Base-by-base conservation (phyloP, 2,888 invertebrate species). In the Tipula vernalis region DNA sequence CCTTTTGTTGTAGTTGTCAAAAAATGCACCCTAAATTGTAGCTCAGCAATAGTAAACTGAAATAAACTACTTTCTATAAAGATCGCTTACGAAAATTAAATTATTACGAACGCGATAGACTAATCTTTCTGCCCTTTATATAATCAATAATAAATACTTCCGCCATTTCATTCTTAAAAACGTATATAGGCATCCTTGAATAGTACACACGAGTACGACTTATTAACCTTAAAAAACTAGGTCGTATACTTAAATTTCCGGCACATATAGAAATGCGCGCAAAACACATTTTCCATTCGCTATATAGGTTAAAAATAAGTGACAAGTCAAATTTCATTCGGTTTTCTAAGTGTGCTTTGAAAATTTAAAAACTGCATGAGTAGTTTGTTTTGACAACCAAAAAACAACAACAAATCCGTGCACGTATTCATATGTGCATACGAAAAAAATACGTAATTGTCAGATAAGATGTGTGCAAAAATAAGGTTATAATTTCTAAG, bases 1-100 rank as follows among this genome's bases (percentile, higher is more conserved):
- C 90, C 90, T 87, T 6, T 44, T 44, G 44, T 44, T 39, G 39
- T 39, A 39, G 5, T 39, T 39, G 39, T 39, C 39, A 39, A 39
- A 39, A 39, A 39, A 39, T 39, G 6, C 6, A 39, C 3, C 6
- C 6, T 39, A 39, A 6, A 6, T 6, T 39, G 39, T 39, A 39
- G 2, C 28, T 28, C 28, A 28, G 2, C 28, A 28, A 28, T 0
- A 28, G 28, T 28, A 2, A 28, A n/a, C n/a, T n/a, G 1, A 28
- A 28, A 28, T 28, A 2, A 28, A 2, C 28, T 28, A n/a, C n/a
- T n/a, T n/a, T 2, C 0, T 28, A 28, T 28, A 0, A 28, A 39
- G 6, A 6, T 39, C 39, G 39, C 6, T 39, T 39, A n/a, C 3
- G 5, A 39, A 39, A 39, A 2, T 39, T 39, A 39, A 39, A 39